Base-by-base conservation (phyloP, 2,797 vertebrate genomes). In the Miichthys miiuy region DNA sequence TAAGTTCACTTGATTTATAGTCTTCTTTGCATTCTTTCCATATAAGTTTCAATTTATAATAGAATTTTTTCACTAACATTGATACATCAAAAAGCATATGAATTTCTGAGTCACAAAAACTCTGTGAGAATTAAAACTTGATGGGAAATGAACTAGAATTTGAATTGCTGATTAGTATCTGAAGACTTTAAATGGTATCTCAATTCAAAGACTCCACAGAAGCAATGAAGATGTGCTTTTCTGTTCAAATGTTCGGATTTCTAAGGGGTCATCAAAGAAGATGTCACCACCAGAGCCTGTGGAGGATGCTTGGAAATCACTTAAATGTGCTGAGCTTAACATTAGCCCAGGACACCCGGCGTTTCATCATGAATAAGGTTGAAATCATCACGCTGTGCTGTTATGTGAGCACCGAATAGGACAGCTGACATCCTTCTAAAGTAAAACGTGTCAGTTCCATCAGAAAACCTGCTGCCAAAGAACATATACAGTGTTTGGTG, bases 111-210 rank as follows among this genome's bases (percentile, higher is more conserved):
- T 51, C 41, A 25, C 5, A 64, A 66, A 63, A 50, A 48, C 20
- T 44, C 38, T 27, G 38, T 18, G 18, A 72, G 34, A 66, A 55
- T 55, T 58, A 80, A 83, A 80, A 52, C 21, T 42, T 1, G 7
- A 46, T 72, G 42, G 58, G 55, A 58, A 77, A 60, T 75, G 8
- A 78, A 78, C 69, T 42, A 16, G 52, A 69, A 64, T 68, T 87
- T 69, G 51, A 85, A 79, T 71, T 47, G 47, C 71, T 82, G 83
- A 90, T 87, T 82, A 68, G 54, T 62, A 77, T 86, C 68, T 67
- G 30, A 42, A 75, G 12, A 51, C 62, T 79, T 30, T 81, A 17
- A 77, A 83, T 75, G 18, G 20, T 56, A 64, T 81, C 23, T 46
- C 18, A 73, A 73, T 75, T 84, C 41, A 67, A 68, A 72, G 50